Evolutionary conservation across 1,140 invertebrate genomes (phyloP), one percentile per base, ranked within the genome.

Genomic region (Harlomillsia oculata): DNA sequence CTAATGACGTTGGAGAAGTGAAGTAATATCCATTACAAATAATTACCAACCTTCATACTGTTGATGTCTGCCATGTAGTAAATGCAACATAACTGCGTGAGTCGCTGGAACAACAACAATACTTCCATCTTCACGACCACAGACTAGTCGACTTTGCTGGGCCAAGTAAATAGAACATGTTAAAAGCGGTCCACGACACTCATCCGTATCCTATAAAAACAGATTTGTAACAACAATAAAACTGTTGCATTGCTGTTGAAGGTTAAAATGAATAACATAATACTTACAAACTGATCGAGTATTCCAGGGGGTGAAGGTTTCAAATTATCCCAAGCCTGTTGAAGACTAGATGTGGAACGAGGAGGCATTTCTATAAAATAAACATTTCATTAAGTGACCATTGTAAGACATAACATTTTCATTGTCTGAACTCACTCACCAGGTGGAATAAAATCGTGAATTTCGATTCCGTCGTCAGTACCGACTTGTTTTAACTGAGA

Each of bases 61-160:
- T 67, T 92, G 87, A 74, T 92, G 88, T 67, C 80, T 86, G 25
- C 89, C 88, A 67, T 94, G 88, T 36, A 98, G 76, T 20, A 98
- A 70, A 67, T 97, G 94, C 55, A 94, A 72, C 80, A 95, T 91
- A 2, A 98, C 85, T 6, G 92, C 92, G 69, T 97, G 89, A 0
- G 90, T 93, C 0, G 92, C 95, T 23, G 94, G 89, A 6, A 96
- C 84, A 50, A 99, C 95, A n/a, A 97, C 83, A 58, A 99, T 97
- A 41, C 87, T 86, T 14, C 96, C 96, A 72, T 99, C 93, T 69
- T 94, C 87, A 29, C 94, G 76, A 3, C 96, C 96, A 62, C 95
- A 87, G 4, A 97, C 91, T 32, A 99, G 71, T 23, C 90, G 82
- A 67, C 92, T 93, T 69, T 97, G 91, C 28, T 86, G 82, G 6